phyloP scores from a whole-genome alignment of 2,113 vertebrate species.

The Pipa parva region DNA sequence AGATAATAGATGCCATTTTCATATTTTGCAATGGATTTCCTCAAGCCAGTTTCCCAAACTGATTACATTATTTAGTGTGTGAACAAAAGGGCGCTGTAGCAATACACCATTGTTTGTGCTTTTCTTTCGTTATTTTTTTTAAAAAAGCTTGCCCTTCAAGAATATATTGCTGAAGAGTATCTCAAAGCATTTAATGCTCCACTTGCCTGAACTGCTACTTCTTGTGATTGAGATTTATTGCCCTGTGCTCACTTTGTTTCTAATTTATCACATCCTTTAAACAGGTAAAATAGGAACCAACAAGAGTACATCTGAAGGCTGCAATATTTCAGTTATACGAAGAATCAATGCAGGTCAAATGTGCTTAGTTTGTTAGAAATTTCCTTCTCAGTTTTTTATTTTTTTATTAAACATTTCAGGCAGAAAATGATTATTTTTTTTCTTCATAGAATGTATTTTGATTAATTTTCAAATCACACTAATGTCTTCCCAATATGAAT shows the following conservation, averaged over 20 bases:
- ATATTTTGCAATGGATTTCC: too few species aligned
- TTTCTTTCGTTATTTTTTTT: too few species aligned
- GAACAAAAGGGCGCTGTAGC: conserved; percentile 7
- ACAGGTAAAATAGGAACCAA: conserved; percentile 41
- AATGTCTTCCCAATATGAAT: conserved; percentile 33
- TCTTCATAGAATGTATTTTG: conserved; percentile 5
- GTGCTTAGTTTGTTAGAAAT: conserved; percentile 39
- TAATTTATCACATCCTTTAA: conserved; percentile 42
- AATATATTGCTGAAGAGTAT: conserved; percentile 29
- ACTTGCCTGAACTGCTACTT: conserved; percentile 29
- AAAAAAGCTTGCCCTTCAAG: conserved; percentile 31
- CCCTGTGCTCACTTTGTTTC: conserved; percentile 25
- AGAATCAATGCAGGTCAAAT: conserved; percentile 43
- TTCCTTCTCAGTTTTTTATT: conserved; percentile 20
- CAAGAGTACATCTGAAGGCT: conserved; percentile 39
- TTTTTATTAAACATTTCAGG: too few species aligned
- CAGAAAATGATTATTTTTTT: conserved; percentile 14
- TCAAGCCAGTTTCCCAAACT: background rate
- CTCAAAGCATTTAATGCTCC: conserved; percentile 35
- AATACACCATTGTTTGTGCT: too few species aligned
- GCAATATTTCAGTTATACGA: conserved; percentile 41
- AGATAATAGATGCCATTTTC: too few species aligned
- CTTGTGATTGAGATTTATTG: conserved; percentile 39
- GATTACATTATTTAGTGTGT: background rate
- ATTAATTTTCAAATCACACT: conserved; percentile 28